These are phyloP conservation scores for Muschampia plurimacula DNA, from an alignment of 2,888 invertebrate genomes.

Conservation along the genomic window DNA sequence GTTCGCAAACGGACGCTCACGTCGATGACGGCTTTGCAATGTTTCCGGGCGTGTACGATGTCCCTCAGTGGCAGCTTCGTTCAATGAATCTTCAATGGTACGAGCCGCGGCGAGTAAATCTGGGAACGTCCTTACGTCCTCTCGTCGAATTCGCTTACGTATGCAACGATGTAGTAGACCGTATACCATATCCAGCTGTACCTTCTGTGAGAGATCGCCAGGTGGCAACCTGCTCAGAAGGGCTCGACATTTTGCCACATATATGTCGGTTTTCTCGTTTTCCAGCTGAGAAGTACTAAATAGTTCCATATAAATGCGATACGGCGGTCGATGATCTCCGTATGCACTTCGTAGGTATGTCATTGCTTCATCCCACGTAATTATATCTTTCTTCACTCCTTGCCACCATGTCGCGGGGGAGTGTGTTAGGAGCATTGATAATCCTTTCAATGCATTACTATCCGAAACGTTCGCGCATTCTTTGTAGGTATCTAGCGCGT, in stretches of 20 bases:
- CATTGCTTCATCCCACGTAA: not conserved
- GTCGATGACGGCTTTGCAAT: not conserved
- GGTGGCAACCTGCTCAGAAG: not conserved
- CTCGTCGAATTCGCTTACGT: not conserved
- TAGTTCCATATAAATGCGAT: not conserved
- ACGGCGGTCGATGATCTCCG: slow-evolving; percentile 1
- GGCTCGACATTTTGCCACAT: not conserved
- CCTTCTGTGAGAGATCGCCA: not conserved
- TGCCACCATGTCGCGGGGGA: not conserved
- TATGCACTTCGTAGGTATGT: not conserved
- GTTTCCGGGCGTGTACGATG: not conserved
- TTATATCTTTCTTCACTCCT: not conserved
- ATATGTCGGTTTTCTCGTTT: slow-evolving; percentile 3
- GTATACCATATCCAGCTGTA: not conserved
- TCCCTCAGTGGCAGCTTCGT: not conserved
- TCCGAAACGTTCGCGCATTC: not conserved
- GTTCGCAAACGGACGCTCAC: not conserved
- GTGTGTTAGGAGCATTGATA: not conserved
- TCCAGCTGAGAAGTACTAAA: not conserved
- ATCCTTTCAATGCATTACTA: not conserved
- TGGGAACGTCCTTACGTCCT: not conserved
- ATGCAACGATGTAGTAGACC: not conserved
- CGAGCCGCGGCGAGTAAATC: not conserved
- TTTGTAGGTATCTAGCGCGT: not conserved
- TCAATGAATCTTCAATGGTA: not conserved